A percentile compares a stretch with the other conserved stretches of the same genome.
These are phyloP conservation scores for human (Homo sapiens) DNA, from an alignment of 2,113 vertebrate genomes.

Conservation along the genomic window DNA sequence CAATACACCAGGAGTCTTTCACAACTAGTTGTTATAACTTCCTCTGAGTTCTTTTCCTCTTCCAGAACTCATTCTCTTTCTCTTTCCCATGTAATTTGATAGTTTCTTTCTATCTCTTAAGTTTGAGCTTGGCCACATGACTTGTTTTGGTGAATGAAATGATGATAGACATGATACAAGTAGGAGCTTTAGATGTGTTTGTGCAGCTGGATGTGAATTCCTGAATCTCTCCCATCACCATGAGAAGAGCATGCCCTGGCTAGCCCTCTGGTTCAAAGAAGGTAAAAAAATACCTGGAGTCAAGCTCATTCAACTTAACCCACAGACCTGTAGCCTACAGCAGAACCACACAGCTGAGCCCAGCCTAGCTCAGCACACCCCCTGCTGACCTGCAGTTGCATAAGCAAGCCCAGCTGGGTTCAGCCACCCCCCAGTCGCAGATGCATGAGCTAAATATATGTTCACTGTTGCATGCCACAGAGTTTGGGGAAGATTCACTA, in stretches of 20 bases:
- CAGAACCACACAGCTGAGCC: neutral
- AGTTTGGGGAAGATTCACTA: neutral
- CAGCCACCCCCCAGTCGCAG: neutral
- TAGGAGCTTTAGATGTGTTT: neutral
- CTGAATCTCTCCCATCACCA: neutral
- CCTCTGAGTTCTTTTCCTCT: neutral
- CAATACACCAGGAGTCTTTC: neutral
- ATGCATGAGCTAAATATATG: neutral
- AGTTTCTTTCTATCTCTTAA: neutral
- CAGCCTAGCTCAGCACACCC: neutral
- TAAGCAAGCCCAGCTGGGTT: neutral
- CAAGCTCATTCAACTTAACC: neutral
- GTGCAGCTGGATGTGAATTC: neutral
- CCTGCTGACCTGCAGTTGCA: fast-evolving
- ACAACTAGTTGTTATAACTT: neutral
- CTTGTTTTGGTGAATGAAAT: neutral
- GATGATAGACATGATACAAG: neutral
- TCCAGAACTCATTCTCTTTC: neutral
- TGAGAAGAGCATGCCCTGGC: neutral
- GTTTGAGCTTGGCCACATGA: neutral
- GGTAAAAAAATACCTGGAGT: neutral
- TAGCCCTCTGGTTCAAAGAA: neutral
- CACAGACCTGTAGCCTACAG: neutral
- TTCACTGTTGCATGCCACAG: neutral
- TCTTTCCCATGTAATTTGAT: neutral